Base-by-base conservation (phyloP, 2,797 vertebrate species). In the Malacoctenus gilli region DNA sequence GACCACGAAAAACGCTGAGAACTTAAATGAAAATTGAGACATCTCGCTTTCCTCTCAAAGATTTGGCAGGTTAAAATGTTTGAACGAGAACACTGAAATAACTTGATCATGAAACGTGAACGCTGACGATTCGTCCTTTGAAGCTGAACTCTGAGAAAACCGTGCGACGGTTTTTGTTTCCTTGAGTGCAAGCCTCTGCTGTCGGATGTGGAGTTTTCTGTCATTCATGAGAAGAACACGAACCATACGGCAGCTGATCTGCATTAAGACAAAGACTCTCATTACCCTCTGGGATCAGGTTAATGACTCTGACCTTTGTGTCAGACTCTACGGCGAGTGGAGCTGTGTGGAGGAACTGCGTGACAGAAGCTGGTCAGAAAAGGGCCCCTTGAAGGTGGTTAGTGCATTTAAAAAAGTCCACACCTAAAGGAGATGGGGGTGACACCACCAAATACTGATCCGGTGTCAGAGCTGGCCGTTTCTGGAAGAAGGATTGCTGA, bases 271-370 rank as follows among this genome's bases (percentile, higher is more conserved):
- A 28, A 20, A 13, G 53, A 49, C 59, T 64, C 77, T 77, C 76
- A 76, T 84, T 85, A 77, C 55, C 40, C 55, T 71, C 75, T 70
- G 30, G 60, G 47, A 47, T 54, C 4, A 37, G 77, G 81, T 80
- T 82, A 80, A 86, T 50, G 72, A 69, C 65, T 9, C 32, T 38
- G 73, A 68, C 84, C 46, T 82, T 77, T 76, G 53, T 63, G 70
- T 78, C 68, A 67, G 14, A 68, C 18, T 54, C 67, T 20, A 19
- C 6, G 23, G 46, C 13, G 40, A 19, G 36, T 14, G 32, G 35
- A 1, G 14, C 19, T 70, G 16, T 39, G 39, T 16, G 30, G 49
- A 14, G n/a, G 35, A 70, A 62, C 34, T 16, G 48, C 12, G 59
- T 41, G 59, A 55, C 53, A 34, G 25, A 49, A 53, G 44, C 28